phyloP scores from a whole-genome alignment of 1,140 invertebrate genomes.

The Chymomyza costata region DNA sequence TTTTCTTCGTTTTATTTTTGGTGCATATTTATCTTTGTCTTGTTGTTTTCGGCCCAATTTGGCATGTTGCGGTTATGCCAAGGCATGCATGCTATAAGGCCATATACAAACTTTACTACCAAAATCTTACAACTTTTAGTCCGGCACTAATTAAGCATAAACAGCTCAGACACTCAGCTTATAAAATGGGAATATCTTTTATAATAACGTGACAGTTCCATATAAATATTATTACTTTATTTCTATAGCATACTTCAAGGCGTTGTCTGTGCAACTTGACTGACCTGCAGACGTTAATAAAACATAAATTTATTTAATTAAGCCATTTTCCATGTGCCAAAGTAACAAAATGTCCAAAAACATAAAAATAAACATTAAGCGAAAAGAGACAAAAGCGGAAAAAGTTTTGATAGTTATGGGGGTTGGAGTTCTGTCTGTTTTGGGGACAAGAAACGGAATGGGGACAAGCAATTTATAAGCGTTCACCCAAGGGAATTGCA shows the following conservation, averaged over 20 bases:
- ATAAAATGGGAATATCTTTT: slow-evolving; percentile 11
- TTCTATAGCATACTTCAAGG: slow-evolving; percentile 7
- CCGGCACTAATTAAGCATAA: slow-evolving; percentile 54
- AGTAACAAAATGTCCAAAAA: slow-evolving; percentile 35
- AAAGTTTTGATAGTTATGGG: slow-evolving; percentile 44
- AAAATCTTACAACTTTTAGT: too few species aligned
- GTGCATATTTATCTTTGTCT: too few species aligned
- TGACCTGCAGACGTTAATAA: slow-evolving; percentile 51
- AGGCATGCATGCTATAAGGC: too few species aligned
- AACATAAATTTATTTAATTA: slow-evolving; percentile 69
- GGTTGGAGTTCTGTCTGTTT: too few species aligned
- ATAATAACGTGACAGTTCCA: slow-evolving; percentile 55
- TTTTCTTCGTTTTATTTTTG: too few species aligned
- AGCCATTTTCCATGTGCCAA: slow-evolving; percentile 54
- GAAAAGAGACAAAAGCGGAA: background rate
- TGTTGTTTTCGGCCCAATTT: too few species aligned
- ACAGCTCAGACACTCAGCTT: slow-evolving; percentile 2
- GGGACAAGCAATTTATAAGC: slow-evolving; percentile 53
- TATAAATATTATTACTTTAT: slow-evolving; percentile 44
- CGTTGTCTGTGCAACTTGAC: slow-evolving; percentile 31
- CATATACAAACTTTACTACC: too few species aligned
- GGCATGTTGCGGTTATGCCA: too few species aligned
- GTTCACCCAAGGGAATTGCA: slow-evolving; percentile 57
- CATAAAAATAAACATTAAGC: slow-evolving; percentile 36
- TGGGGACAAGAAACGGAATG: too few species aligned